A percentile compares a stretch with the other conserved stretches of the same genome.
Evolutionary conservation across 2,113 vertebrate species (phyloP).

Genomic region (Corynorhinus townsendii): DNA sequence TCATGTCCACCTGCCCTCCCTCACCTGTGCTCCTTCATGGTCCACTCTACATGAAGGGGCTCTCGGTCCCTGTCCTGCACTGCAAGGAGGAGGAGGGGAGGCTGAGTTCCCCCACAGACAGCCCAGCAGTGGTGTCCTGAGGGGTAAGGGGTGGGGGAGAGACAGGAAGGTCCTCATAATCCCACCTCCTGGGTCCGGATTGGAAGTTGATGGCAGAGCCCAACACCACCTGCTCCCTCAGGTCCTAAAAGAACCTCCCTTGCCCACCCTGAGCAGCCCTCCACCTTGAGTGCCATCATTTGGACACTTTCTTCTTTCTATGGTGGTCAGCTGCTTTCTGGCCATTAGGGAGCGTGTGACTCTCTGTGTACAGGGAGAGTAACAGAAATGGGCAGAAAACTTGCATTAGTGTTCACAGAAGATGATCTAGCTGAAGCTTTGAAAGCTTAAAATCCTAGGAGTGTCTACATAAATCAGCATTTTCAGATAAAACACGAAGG

Average conservation of each 20-base stretch:
- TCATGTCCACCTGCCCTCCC: too few relatives aligned
- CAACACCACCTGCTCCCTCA: neutral
- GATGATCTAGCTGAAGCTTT: neutral
- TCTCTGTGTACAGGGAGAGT: neutral
- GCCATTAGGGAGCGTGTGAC: neutral
- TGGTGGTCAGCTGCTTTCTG: neutral
- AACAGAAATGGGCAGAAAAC: neutral
- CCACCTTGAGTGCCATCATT: neutral
- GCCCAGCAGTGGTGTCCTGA: too few relatives aligned
- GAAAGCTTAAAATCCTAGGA: neutral
- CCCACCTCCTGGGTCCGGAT: neutral
- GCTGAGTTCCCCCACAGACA: too few relatives aligned
- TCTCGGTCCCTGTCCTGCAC: neutral
- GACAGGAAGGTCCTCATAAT: neutral
- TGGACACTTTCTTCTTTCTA: neutral
- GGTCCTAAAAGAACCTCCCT: neutral
- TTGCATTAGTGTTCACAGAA: neutral
- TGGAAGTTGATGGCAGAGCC: neutral
- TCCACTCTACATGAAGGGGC: neutral
- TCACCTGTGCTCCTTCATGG: neutral
- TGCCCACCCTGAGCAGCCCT: neutral
- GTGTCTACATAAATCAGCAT: neutral
- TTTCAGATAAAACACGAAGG: neutral
- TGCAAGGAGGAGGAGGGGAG: too few relatives aligned
- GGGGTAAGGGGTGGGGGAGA: too few relatives aligned